Percentiles rank a stretch among this genome's conserved stretches.
Conservation (phyloP, 2,888 invertebrate genomes). For the Cepaea hortensis region DNA sequence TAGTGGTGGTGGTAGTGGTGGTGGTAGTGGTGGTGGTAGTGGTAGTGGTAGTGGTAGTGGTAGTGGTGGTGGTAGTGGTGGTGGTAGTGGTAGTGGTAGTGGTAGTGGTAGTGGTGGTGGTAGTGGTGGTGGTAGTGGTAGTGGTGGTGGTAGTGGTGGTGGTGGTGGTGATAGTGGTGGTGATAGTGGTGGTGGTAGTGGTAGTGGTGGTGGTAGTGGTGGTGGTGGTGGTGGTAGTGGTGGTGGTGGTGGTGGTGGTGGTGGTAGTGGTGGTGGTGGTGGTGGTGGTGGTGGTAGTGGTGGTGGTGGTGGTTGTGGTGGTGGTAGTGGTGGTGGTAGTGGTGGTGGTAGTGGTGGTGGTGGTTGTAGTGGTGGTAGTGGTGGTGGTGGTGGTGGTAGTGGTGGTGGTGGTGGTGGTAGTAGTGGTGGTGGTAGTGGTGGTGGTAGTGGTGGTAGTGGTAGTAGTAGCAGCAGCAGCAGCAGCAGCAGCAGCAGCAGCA, state of each 20-base stretch:
- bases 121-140: not conserved
- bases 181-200: not conserved
- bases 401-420: conserved; percentile 16
- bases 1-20: not conserved
- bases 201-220: conserved; percentile 7
- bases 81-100: not conserved
- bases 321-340: conserved; percentile 8
- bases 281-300: conserved; percentile 6
- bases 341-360: conserved; percentile 20
- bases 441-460: conserved; percentile 22
- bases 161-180: not conserved
- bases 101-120: not conserved
- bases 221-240: not conserved
- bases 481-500: not conserved
- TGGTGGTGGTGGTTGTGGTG: conserved; percentile 6
- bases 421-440: not conserved
- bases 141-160: not conserved
- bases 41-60: conserved; percentile 14
- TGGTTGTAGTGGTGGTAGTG: not conserved
- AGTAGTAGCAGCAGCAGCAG: conserved; percentile 2
- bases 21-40: conserved; percentile 10
- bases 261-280: not conserved
- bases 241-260: not conserved
- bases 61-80: not conserved
- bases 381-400: not conserved